phyloP scores from a whole-genome alignment of 2,113 vertebrate species.

The Cyphomyrus discorhynchus region DNA sequence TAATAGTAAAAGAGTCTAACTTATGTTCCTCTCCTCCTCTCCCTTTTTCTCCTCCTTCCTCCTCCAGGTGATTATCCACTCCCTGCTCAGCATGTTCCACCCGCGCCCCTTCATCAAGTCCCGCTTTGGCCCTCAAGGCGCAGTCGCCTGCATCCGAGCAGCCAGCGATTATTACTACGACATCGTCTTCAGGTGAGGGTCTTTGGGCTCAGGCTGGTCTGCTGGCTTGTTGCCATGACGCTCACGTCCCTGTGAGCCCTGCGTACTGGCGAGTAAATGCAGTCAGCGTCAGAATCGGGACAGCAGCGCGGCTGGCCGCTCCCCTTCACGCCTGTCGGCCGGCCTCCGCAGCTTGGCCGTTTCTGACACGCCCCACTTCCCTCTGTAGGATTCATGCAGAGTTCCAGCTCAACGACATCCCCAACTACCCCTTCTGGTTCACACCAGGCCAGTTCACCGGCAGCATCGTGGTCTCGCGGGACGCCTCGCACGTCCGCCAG shows the following conservation, averaged over 20 bases:
- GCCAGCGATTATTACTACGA: slow-evolving; percentile 82
- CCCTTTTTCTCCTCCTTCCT: background rate
- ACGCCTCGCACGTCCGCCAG: slow-evolving; percentile 78
- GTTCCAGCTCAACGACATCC: slow-evolving; percentile 93
- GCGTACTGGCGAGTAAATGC: background rate
- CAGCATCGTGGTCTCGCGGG: slow-evolving; percentile 81
- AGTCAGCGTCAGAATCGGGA: too few species aligned
- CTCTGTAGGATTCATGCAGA: slow-evolving; percentile 84
- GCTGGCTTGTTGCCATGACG: background rate
- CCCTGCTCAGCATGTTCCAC: slow-evolving; percentile 89
- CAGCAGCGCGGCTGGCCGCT: too few species aligned
- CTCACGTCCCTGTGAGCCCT: background rate
- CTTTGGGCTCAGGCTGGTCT: background rate
- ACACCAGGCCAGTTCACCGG: slow-evolving; percentile 92
- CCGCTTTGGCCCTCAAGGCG: slow-evolving; percentile 87
- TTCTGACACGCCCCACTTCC: background rate
- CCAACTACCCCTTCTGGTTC: slow-evolving; percentile 97
- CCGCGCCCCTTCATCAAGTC: slow-evolving; percentile 84
- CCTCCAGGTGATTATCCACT: slow-evolving; percentile 78
- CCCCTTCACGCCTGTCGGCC: background rate
- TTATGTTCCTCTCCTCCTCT: background rate
- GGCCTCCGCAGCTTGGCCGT: background rate
- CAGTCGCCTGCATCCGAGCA: slow-evolving; percentile 81
- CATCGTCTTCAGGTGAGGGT: slow-evolving; percentile 75
- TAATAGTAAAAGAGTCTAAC: background rate